Percentiles rank a stretch among this genome's conserved stretches.
Evolutionary conservation across 2,888 invertebrate genomes (phyloP).

Genomic region (Ptychoptera contaminata): DNA sequence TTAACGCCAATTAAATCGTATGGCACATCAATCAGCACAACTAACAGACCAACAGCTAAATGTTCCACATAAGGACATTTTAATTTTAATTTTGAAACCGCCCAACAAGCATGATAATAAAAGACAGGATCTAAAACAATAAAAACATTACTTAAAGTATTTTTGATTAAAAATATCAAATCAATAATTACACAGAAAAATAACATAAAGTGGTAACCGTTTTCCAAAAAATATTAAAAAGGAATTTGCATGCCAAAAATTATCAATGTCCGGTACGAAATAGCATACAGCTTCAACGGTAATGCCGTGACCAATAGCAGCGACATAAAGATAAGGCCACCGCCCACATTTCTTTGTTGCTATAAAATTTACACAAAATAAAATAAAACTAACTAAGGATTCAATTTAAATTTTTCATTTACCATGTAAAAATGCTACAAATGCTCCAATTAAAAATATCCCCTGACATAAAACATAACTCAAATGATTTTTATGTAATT

Average conservation of each 20-base stretch:
- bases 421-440: constrained; percentile 54
- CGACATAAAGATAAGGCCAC: constrained; percentile 59
- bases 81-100: constrained; percentile 37
- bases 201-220: constrained; percentile 56
- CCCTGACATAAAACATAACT: constrained; percentile 48
- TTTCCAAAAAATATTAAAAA: constrained; percentile 54
- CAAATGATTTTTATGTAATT: constrained; percentile 48
- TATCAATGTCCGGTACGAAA: constrained; percentile 56
- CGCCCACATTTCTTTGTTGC: constrained; percentile 55
- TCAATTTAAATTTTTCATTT: constrained; percentile 16
- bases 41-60: constrained; percentile 51
- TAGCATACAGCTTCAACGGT: constrained; percentile 56
- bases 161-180: background rate
- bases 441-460: constrained; percentile 41
- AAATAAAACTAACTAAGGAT: background rate
- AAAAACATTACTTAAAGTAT: background rate
- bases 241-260: constrained; percentile 72
- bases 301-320: constrained; percentile 53
- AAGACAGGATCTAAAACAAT: constrained; percentile 39
- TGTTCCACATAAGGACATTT: constrained; percentile 39
- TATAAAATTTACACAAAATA: constrained; percentile 19
- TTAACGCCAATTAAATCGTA: constrained; percentile 66
- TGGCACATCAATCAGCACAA: constrained; percentile 59
- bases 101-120: constrained; percentile 42
- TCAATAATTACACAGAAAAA: constrained; percentile 47